Conservation (phyloP, 2,888 invertebrate genomes). For the Ophion ventricosus region DNA sequence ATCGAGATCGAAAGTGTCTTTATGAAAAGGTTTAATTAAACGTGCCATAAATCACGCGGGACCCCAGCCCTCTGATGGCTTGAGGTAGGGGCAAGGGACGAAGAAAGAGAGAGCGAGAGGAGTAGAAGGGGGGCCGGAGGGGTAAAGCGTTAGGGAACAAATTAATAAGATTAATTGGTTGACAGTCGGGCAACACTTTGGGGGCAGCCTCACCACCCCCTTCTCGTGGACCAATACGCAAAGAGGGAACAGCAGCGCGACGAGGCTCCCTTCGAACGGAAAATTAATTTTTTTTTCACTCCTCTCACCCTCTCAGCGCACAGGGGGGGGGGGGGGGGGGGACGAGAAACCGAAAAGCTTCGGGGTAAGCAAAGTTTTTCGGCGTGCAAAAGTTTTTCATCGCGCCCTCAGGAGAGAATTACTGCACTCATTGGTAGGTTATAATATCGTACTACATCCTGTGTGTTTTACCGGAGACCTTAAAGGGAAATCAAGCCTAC, state of each 20-base stretch:
- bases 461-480: neutral
- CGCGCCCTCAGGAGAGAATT: neutral
- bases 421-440: conserved; percentile 17
- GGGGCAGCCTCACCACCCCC: conserved; percentile 63
- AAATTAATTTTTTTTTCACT: conserved; percentile 75
- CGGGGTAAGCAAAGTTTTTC: conserved; percentile 71
- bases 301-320: conserved; percentile 25
- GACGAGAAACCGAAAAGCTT: conserved; percentile 21
- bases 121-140: conserved; percentile 49
- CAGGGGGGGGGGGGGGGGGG: neutral
- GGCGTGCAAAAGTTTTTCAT: conserved; percentile 60
- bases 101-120: neutral
- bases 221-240: conserved; percentile 37
- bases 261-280: conserved; percentile 62
- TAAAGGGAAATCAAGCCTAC: conserved; percentile 18
- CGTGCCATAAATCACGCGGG: conserved; percentile 77
- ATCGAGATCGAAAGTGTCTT: conserved; percentile 71
- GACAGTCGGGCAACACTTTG: conserved; percentile 80
- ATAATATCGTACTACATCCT: neutral
- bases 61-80: neutral
- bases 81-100: neutral
- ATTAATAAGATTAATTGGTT: conserved; percentile 82
- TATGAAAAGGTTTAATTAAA: conserved; percentile 81
- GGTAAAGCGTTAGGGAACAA: conserved; percentile 74
- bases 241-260: conserved; percentile 38